These are phyloP conservation scores for Drosophila colorata DNA, from an alignment of 2,888 invertebrate genomes.

Conservation along the genomic window DNA sequence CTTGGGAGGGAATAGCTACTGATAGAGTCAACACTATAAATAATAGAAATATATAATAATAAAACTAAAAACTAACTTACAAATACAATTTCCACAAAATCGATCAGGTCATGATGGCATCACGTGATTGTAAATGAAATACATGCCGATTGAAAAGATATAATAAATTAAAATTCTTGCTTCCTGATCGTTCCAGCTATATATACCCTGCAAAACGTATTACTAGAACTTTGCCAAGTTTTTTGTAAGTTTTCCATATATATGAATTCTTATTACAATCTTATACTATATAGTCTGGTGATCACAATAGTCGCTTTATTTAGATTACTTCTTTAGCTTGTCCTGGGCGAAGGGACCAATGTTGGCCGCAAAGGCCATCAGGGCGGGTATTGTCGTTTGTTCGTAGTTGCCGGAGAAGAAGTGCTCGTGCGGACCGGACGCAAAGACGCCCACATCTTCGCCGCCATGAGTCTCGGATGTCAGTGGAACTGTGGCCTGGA, in stretches of 20 bases:
- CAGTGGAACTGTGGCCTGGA: conserved; percentile 88
- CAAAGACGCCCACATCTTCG: conserved; percentile 92
- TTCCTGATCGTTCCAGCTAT: too few species aligned
- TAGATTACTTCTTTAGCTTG: conserved; percentile 38
- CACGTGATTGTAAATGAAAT: too few species aligned
- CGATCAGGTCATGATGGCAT: too few species aligned
- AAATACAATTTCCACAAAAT: too few species aligned
- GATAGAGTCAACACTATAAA: too few species aligned
- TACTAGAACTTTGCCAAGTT: too few species aligned
- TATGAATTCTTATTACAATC: conserved; percentile 1
- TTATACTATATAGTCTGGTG: conserved; percentile 20
- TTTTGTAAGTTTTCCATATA: background rate
- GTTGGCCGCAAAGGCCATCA: conserved; percentile 90
- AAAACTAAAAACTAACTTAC: too few species aligned
- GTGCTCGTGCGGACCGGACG: conserved; percentile 91
- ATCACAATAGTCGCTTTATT: conserved; percentile 31
- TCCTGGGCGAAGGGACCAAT: conserved; percentile 86
- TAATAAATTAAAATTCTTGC: too few species aligned
- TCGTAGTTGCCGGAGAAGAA: conserved; percentile 92
- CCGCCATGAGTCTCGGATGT: conserved; percentile 90
- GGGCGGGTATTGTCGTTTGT: conserved; percentile 91
- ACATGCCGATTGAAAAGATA: too few species aligned
- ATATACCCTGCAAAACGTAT: too few species aligned
- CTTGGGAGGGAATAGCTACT: too few species aligned
- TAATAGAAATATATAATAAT: too few species aligned